phyloP scores from a whole-genome alignment of 2,888 invertebrate species.

The Drosophila atripex region DNA sequence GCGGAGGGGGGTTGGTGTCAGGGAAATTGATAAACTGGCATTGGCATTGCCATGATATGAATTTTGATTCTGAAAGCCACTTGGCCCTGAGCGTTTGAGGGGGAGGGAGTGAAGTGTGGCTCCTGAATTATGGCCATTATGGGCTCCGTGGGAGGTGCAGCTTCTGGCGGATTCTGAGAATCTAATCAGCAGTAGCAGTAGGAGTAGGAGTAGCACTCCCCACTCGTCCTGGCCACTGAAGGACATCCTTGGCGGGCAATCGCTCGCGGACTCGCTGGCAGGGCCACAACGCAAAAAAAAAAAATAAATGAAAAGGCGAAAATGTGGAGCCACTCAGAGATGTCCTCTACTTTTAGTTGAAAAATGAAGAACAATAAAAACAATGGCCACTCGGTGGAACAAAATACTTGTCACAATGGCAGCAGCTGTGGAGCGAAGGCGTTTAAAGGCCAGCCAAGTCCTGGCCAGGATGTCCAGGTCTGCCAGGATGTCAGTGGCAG shows the following conservation, averaged over 20 bases:
- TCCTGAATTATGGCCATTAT: slow-evolving; percentile 40
- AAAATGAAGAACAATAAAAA: slow-evolving; percentile 35
- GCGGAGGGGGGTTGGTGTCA: not conserved
- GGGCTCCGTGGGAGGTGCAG: slow-evolving; percentile 15
- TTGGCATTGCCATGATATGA: slow-evolving; percentile 40
- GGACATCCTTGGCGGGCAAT: too few species aligned
- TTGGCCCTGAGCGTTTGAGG: slow-evolving; percentile 21
- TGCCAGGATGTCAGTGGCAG: slow-evolving; percentile 29
- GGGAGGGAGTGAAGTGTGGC: slow-evolving; percentile 6
- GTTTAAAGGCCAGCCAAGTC: not conserved
- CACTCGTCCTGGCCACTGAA: too few species aligned
- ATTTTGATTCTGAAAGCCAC: slow-evolving; percentile 39
- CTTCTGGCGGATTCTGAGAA: slow-evolving; percentile 14
- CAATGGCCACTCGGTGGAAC: slow-evolving; percentile 5
- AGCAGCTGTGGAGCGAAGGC: too few species aligned
- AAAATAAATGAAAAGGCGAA: too few species aligned
- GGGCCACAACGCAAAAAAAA: too few species aligned
- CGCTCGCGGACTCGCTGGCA: too few species aligned
- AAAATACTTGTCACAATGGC: slow-evolving; percentile 30
- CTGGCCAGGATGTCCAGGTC: slow-evolving; percentile 24
- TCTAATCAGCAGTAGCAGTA: slow-evolving; percentile 22
- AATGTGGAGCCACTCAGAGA: not conserved
- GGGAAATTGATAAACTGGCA: slow-evolving; percentile 54
- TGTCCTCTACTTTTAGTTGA: slow-evolving; percentile 7
- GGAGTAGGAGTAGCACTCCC: slow-evolving; percentile 22